phyloP scores from a whole-genome alignment of 2,113 vertebrate species.

The Pristiophorus japonicus region DNA sequence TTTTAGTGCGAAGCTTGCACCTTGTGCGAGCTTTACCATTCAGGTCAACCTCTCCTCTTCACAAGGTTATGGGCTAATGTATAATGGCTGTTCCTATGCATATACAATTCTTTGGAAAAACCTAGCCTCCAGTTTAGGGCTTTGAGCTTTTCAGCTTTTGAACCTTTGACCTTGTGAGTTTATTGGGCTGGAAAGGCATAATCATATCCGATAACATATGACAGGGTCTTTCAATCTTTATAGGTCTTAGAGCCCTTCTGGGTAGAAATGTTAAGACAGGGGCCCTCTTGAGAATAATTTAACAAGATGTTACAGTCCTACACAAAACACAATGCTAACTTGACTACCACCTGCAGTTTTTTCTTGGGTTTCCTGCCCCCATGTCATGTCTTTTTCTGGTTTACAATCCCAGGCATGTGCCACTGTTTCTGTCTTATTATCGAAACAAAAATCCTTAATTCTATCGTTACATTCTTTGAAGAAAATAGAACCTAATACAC shows the following conservation, averaged over 20 bases:
- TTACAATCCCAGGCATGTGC: background rate
- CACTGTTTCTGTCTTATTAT: background rate
- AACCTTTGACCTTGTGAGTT: conserved; percentile 32
- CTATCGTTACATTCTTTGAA: background rate
- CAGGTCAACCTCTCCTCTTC: conserved; percentile 25
- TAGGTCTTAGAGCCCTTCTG: conserved; percentile 16
- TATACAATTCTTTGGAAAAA: background rate
- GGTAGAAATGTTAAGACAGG: conserved; percentile 21
- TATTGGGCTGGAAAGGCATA: conserved; percentile 32
- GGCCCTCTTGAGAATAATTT: conserved; percentile 24
- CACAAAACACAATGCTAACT: conserved; percentile 23
- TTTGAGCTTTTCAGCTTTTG: conserved; percentile 15
- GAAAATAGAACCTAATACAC: background rate
- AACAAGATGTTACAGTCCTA: conserved; percentile 20
- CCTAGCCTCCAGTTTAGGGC: background rate
- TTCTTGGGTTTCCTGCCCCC: background rate
- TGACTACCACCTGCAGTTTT: conserved; percentile 18
- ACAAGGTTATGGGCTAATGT: conserved; percentile 15
- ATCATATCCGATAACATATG: conserved; percentile 27
- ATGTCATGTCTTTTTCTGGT: background rate
- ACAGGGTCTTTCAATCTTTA: background rate
- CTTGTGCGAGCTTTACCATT: conserved; percentile 31
- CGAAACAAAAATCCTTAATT: background rate
- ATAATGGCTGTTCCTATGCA: background rate
- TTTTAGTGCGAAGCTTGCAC: conserved; percentile 34